phyloP scores from a whole-genome alignment of 2,113 vertebrate species.

The Thunnus maccoyii region DNA sequence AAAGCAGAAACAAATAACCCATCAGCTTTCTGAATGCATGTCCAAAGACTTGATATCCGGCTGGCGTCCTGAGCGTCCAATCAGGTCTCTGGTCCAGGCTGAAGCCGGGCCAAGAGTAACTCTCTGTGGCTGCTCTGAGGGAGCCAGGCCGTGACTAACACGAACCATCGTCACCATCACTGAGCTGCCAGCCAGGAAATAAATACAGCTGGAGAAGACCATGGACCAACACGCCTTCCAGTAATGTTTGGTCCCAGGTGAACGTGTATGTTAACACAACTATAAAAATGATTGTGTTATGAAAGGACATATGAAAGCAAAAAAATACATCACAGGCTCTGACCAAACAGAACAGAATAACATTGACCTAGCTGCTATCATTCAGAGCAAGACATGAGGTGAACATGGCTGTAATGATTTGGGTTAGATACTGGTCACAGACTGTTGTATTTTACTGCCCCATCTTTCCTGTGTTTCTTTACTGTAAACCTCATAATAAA shows the following conservation, averaged over 20 bases:
- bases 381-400: not conserved
- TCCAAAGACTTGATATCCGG: slow-evolving; percentile 68
- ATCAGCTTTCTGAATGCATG: slow-evolving; percentile 55
- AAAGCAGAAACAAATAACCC: slow-evolving; percentile 38
- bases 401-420: not conserved
- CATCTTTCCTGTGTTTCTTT: too few relatives aligned
- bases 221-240: slow-evolving; percentile 41
- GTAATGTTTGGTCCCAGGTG: slow-evolving; percentile 53
- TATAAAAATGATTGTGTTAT: not conserved
- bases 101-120: slow-evolving; percentile 61
- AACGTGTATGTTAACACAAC: slow-evolving; percentile 16
- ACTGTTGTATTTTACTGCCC: not conserved
- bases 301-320: slow-evolving; percentile 2
- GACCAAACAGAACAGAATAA: not conserved
- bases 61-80: slow-evolving; percentile 29
- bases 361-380: not conserved
- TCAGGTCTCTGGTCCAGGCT: slow-evolving; percentile 48
- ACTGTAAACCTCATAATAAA: not conserved
- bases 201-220: slow-evolving; percentile 61
- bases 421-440: too few relatives aligned
- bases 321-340: not conserved
- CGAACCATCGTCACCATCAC: slow-evolving; percentile 61
- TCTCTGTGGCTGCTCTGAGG: slow-evolving; percentile 55
- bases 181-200: slow-evolving; percentile 70
- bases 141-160: slow-evolving; percentile 75